phyloP scores from a whole-genome alignment of 2,888 invertebrate genomes.

The Abrostola triplasia region DNA sequence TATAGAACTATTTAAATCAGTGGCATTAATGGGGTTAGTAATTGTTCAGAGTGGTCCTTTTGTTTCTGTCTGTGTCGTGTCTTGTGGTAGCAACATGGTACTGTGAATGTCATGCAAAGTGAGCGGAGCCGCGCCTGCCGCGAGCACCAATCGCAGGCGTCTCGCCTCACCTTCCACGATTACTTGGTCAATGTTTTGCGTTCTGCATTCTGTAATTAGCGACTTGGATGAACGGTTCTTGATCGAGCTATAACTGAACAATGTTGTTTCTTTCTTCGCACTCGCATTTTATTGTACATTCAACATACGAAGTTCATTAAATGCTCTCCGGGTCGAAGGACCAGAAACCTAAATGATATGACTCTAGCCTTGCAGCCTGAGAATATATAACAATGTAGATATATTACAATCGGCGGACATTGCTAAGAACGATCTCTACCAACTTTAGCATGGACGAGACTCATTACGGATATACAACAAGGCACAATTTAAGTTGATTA shows the following conservation, averaged over 20 bases:
- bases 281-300: not conserved
- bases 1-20: no score
- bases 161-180: slow-evolving; percentile 38
- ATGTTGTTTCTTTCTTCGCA: not conserved
- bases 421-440: not conserved
- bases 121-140: slow-evolving; percentile 69
- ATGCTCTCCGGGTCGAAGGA: not conserved
- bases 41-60: slow-evolving; percentile 12
- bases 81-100: slow-evolving; percentile 11
- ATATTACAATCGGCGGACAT: not conserved
- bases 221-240: slow-evolving; percentile 34
- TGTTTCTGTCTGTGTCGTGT: slow-evolving; percentile 7
- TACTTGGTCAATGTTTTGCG: slow-evolving; percentile 56
- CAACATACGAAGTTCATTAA: not conserved
- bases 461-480: not conserved
- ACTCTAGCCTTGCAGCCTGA: not conserved
- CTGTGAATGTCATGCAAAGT: slow-evolving; percentile 54
- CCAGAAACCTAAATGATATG: not conserved
- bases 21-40: not conserved
- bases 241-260: not conserved
- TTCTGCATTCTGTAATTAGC: slow-evolving; percentile 47
- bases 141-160: slow-evolving; percentile 59
- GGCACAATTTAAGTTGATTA: not conserved
- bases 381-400: no score
- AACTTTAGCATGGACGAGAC: not conserved